Conservation (phyloP, 2,888 invertebrate genomes). For the Stenichneumon culpator region DNA sequence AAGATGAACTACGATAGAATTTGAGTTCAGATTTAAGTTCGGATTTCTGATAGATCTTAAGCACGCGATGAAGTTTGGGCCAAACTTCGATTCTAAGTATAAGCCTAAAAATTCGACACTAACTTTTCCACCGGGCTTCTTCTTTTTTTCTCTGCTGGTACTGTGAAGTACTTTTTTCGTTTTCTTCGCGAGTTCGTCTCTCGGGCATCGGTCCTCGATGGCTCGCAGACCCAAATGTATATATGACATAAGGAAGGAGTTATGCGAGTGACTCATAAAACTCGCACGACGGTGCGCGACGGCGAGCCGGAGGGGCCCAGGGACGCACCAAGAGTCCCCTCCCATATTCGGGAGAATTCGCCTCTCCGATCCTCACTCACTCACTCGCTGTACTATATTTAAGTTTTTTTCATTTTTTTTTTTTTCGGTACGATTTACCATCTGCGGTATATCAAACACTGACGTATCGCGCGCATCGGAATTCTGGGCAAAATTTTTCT, state of each 20-base stretch:
- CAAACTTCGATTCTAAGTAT: too few species aligned
- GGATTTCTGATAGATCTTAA: too few species aligned
- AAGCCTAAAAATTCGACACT: too few species aligned
- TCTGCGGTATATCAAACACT: constrained; percentile 57
- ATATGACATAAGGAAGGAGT: constrained; percentile 77
- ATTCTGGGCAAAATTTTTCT: constrained; percentile 49
- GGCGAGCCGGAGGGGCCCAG: constrained; percentile 32
- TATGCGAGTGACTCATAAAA: constrained; percentile 68
- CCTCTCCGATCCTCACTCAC: constrained; percentile 12
- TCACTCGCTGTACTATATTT: not conserved
- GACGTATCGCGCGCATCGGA: constrained; percentile 58
- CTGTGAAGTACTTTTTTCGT: not conserved
- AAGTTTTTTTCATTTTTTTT: constrained; percentile 6
- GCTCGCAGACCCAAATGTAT: constrained; percentile 33
- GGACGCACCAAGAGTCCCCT: constrained; percentile 56
- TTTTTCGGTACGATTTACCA: constrained; percentile 54
- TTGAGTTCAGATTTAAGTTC: too few species aligned
- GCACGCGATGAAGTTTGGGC: too few species aligned
- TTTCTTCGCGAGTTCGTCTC: not conserved
- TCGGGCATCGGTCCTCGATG: constrained; percentile 27
- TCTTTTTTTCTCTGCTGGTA: not conserved
- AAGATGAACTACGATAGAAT: too few species aligned
- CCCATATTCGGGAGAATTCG: constrained; percentile 65
- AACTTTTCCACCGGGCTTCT: not conserved
- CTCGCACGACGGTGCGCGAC: constrained; percentile 51